Base-by-base conservation (phyloP, 2,888 invertebrate genomes). In the Cartodere bifasciata region DNA sequence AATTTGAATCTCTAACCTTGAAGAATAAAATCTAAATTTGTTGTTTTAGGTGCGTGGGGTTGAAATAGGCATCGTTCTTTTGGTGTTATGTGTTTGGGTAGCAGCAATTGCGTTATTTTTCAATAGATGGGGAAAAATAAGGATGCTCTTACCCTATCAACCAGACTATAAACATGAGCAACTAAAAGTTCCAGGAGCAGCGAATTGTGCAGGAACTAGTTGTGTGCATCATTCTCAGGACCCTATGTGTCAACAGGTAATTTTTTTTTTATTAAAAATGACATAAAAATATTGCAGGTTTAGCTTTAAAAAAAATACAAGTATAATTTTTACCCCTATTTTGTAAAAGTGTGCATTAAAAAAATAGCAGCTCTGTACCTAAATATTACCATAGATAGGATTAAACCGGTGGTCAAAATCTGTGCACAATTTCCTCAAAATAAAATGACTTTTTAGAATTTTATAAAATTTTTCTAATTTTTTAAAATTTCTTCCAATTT, bases 91-190 rank as follows among this genome's bases (percentile, higher is more conserved):
- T 51, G 80, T 85, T 21, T 86, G 86, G 86, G 75, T 82, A 12
- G 83, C 77, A n/a, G 85, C 85, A 13, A 85, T 86, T 48, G 79
- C 81, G 1, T 62, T 86, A 32, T 86, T 86, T 67, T 85, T 86
- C 67, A 84, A 85, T 57, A 73, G 85, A 35, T 86, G 84, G 85
- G 85, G 85, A 33, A 86, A 86, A 63, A 86, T 86, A 38, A 73
- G 88, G 25, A 88, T 88, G 87, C 65, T 90, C 44, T 68, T 88
- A 44, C 88, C 88, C 4, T 88, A 88, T 56, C 88, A 88, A 52
- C 88, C 88, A 7, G 86, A 87, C 56, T 88, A 87, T 60, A 88
- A 88, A 53, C 56, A 56, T 39, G 87, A 87, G 48, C 86, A 87
- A 55, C 63, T 87, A 29, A 86, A 87, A 67, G 77, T 77, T 17